Evolutionary conservation across 2,888 invertebrate genomes (phyloP).

Genomic region (Synergus umbraculus): DNA sequence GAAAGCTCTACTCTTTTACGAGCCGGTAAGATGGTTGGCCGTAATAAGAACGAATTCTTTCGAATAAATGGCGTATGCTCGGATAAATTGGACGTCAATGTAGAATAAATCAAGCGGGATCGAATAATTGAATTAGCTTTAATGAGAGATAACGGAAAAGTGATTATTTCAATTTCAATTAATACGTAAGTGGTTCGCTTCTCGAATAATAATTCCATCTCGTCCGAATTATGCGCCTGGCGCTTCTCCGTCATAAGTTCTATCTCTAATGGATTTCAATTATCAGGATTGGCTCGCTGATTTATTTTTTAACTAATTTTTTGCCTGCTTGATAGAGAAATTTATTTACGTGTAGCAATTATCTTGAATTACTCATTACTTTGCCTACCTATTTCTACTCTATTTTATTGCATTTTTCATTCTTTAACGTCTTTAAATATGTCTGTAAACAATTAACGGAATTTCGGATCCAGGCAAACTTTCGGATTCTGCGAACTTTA

Average conservation of each 20-base stretch:
- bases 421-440: too few species aligned
- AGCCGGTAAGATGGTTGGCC: constrained; percentile 57
- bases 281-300: constrained; percentile 9
- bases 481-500: too few species aligned
- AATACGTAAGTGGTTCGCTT: constrained; percentile 29
- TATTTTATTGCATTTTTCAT: too few species aligned
- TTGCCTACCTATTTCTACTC: too few species aligned
- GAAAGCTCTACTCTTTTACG: constrained; percentile 60
- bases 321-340: background rate
- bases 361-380: background rate
- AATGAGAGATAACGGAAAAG: constrained; percentile 17
- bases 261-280: constrained; percentile 32
- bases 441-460: too few species aligned
- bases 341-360: background rate
- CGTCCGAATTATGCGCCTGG: constrained; percentile 2
- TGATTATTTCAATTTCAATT: constrained; percentile 37
- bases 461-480: too few species aligned
- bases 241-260: background rate
- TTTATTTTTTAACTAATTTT: background rate
- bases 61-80: constrained; percentile 52
- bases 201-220: constrained; percentile 25
- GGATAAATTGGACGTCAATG: constrained; percentile 18
- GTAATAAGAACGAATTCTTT: constrained; percentile 58
- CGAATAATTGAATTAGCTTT: constrained; percentile 23
- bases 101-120: constrained; percentile 18